A percentile compares a stretch with the other conserved stretches of the same genome.
Evolutionary conservation across 2,888 invertebrate genomes (phyloP).

Genomic region (Ischnus inquisitorius): DNA sequence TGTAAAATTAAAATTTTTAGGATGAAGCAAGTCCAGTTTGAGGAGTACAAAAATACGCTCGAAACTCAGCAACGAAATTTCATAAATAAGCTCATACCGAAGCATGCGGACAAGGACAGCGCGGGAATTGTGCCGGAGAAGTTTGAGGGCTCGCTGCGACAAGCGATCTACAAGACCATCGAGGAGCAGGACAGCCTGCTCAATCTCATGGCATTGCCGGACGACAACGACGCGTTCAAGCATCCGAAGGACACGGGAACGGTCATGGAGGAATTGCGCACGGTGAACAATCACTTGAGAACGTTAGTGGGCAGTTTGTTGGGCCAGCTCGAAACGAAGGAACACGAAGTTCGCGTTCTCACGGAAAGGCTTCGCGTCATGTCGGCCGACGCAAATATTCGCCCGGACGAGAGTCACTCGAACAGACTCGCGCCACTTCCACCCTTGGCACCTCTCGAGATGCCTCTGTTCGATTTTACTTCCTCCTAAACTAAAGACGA

Average conservation of each 20-base stretch:
- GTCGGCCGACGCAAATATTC: conserved; percentile 75
- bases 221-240: conserved; percentile 84
- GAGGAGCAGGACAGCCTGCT: conserved; percentile 89
- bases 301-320: conserved; percentile 88
- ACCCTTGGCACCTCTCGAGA: conserved; percentile 88
- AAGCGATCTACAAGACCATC: conserved; percentile 88
- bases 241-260: conserved; percentile 88
- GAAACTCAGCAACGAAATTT: conserved; percentile 77
- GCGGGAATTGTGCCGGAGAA: conserved; percentile 66
- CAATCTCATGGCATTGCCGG: conserved; percentile 76
- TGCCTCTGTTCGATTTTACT: conserved; percentile 88
- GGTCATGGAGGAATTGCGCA: conserved; percentile 90
- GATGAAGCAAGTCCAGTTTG: conserved; percentile 83
- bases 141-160: conserved; percentile 78
- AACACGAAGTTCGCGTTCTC: conserved; percentile 88
- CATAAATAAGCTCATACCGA: conserved; percentile 75
- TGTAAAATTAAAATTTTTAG: conserved; percentile 72
- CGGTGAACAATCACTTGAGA: conserved; percentile 89
- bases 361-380: conserved; percentile 86
- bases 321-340: conserved; percentile 89
- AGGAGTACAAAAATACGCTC: conserved; percentile 80
- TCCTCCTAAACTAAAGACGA: conserved; percentile 64
- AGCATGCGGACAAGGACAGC: conserved; percentile 75
- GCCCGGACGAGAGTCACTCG: conserved; percentile 77
- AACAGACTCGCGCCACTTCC: conserved; percentile 84